phyloP scores from a whole-genome alignment of 2,888 invertebrate species.

The Xanthorhoe designata region DNA sequence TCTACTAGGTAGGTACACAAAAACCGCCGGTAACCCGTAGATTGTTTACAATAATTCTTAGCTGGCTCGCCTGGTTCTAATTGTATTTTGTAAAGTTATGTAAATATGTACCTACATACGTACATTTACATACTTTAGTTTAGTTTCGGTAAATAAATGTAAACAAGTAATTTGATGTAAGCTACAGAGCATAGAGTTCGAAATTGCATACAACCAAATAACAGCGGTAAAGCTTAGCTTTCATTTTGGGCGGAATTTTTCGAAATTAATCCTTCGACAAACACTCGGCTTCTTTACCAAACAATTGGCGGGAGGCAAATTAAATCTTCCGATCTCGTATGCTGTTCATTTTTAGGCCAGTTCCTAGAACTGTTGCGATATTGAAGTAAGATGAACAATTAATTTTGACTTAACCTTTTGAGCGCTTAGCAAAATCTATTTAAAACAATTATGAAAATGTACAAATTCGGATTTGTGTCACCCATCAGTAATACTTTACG shows the following conservation, averaged over 20 bases:
- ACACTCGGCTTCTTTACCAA: constrained; percentile 73
- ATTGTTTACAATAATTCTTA: too few species aligned
- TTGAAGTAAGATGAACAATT: neutral
- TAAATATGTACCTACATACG: too few species aligned
- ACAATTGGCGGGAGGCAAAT: constrained; percentile 63
- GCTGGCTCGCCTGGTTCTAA: too few species aligned
- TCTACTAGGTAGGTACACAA: too few species aligned
- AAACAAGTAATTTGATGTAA: neutral
- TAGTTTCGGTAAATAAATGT: neutral
- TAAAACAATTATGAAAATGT: too few species aligned
- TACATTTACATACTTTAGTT: too few species aligned
- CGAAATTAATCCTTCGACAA: constrained; percentile 82
- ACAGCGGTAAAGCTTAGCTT: constrained; percentile 19
- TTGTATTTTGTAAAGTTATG: too few species aligned
- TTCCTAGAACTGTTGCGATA: neutral
- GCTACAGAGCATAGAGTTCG: constrained; percentile 4
- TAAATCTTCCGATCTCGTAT: constrained; percentile 61
- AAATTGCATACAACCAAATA: constrained; percentile 8
- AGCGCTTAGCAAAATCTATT: too few species aligned
- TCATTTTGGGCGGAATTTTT: constrained; percentile 61
- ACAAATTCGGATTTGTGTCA: too few species aligned
- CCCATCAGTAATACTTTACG: too few species aligned
- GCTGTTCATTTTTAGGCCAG: neutral
- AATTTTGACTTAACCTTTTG: too few species aligned
- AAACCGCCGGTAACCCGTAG: too few species aligned